phyloP scores from a whole-genome alignment of 2,797 vertebrate genomes.

The Malacoraja senta region DNA sequence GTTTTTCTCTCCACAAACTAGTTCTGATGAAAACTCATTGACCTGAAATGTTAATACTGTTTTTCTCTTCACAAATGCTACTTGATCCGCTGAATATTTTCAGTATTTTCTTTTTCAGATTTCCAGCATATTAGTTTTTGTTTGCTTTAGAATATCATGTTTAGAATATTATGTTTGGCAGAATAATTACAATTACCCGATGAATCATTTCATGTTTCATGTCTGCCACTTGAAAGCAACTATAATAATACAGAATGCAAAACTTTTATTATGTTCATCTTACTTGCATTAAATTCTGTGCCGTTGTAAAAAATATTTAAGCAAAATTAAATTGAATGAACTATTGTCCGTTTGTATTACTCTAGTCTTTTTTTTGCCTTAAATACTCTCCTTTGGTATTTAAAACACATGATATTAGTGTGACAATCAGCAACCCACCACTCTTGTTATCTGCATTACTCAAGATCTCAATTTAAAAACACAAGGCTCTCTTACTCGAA shows the following conservation, averaged over 20 bases:
- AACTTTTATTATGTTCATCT: not conserved
- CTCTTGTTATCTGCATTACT: not conserved
- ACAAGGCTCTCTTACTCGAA: not conserved
- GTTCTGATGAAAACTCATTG: too few relatives aligned
- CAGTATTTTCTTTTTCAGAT: too few relatives aligned
- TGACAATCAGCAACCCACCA: not conserved
- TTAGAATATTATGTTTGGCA: not conserved
- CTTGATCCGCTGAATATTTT: too few relatives aligned
- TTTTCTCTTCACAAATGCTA: too few relatives aligned
- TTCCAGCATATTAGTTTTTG: too few relatives aligned
- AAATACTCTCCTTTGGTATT: not conserved
- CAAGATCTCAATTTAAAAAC: not conserved
- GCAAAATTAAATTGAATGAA: not conserved
- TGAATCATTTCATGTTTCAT: not conserved
- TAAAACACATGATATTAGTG: not conserved
- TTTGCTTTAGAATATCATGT: not conserved
- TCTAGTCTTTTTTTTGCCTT: not conserved
- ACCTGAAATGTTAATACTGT: too few relatives aligned
- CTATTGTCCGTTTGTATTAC: not conserved
- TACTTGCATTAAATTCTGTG: not conserved
- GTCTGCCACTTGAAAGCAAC: not conserved
- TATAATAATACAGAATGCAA: constrained; percentile 10
- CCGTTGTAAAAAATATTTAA: not conserved
- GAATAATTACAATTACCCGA: not conserved
- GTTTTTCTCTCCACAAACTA: too few relatives aligned